Base-by-base conservation (phyloP, 2,797 vertebrate species). In the Bradypodion ventrale region DNA sequence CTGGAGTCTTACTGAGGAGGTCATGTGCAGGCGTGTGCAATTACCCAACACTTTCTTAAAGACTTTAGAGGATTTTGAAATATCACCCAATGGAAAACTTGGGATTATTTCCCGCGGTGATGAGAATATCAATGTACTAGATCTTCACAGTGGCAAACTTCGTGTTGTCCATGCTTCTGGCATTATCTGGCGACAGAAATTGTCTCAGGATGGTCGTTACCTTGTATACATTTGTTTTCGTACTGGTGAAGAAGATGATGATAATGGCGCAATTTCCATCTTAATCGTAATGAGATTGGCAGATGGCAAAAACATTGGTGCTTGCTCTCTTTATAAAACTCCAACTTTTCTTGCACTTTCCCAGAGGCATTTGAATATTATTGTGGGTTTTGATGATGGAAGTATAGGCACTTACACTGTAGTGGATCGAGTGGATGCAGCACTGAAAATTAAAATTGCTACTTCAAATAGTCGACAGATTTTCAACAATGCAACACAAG, bases 391-490 rank as follows among this genome's bases (percentile, higher is more conserved):
- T 69, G 99, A 99, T 46, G 99, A 99, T 0, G 99, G 99, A 80
- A 99, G 99, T 92, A 98, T 99, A 32, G 98, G 98, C 84, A 99
- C 98, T 7, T 99, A 99, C 93, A 99, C 99, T 0, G 99, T 99
- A 10, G 99, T 99, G 87, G 99, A 99, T 89, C 97, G 98, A 0
- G 99, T 99, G 0, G 99, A 99, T 4, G 99, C 99, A 1, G 97
- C 98, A 3, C 95, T 99, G 89, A 99, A 99, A 94, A 99, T 99
- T 89, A 99, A 99, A 94, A 99, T 99, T 21, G 99, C 99, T 92
- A 99, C 99, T 80, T 99, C 99, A 65, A 99, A 99, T 92, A 99
- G 99, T 94, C 97, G 99, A 42, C 99, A 99, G 92, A 99, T 99
- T 93, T 99, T 99, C 96, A 99, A 97, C 95, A 99, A 96, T 2